phyloP scores from a whole-genome alignment of 2,113 vertebrate species.

The Hylia prasina region DNA sequence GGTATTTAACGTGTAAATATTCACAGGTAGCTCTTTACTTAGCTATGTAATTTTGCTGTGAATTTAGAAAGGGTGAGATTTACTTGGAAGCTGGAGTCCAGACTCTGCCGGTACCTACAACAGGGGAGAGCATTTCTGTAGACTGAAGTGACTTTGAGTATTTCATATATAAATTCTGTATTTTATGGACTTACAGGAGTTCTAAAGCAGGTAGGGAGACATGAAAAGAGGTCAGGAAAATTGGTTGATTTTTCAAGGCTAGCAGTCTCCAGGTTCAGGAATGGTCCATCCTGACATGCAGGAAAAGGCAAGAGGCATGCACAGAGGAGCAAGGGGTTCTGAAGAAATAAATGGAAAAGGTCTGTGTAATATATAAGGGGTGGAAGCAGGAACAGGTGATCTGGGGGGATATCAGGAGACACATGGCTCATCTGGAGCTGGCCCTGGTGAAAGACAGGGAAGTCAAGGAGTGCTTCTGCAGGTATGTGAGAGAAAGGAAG shows the following conservation, averaged over 20 bases:
- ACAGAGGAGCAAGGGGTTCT: neutral
- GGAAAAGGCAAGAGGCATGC: neutral
- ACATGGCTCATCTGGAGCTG: neutral
- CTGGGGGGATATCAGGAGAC: neutral
- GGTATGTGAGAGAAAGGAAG: neutral
- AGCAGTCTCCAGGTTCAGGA: neutral
- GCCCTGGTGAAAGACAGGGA: neutral
- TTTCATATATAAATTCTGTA: neutral
- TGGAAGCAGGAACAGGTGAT: neutral
- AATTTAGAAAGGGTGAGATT: neutral
- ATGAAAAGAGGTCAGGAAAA: neutral
- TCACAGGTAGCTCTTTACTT: neutral
- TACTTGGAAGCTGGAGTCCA: neutral
- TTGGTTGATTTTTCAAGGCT: neutral
- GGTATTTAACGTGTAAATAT: neutral
- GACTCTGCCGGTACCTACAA: neutral
- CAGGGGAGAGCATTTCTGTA: neutral
- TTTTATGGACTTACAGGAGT: neutral
- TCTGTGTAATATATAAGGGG: accelerated
- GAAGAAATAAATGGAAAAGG: neutral
- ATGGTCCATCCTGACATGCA: neutral
- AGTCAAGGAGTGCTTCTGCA: neutral
- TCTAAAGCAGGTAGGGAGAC: neutral
- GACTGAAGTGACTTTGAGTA: neutral
- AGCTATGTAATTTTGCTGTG: neutral